Percentiles rank a stretch among this genome's conserved stretches.
Conservation (phyloP, 1,140 invertebrate species). For the Laupala kohalensis region DNA sequence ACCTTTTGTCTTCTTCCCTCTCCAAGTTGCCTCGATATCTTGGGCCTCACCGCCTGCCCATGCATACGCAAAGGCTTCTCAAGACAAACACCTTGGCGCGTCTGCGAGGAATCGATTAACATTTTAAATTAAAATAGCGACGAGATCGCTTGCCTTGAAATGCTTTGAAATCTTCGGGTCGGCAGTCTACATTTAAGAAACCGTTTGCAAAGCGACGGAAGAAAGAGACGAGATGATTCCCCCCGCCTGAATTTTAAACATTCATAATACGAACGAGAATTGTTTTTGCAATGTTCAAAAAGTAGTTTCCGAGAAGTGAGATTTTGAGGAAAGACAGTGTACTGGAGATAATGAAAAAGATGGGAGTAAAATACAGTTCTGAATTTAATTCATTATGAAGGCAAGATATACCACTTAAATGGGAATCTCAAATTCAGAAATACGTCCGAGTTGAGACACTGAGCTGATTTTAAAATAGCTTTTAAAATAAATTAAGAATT, state of each 20-base stretch:
- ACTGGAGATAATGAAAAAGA: neutral
- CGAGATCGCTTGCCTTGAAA: neutral
- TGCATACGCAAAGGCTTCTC: neutral
- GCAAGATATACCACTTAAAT: no score
- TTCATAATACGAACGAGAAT: neutral
- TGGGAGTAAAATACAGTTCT: neutral
- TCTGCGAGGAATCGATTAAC: neutral
- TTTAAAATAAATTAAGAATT: no score
- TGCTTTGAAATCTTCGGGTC: neutral
- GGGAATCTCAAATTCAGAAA: no score
- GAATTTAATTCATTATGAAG: no score
- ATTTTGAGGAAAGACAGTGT: neutral
- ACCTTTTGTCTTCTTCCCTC: neutral
- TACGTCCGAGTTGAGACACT: no score
- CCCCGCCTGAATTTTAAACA: neutral
- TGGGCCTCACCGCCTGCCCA: neutral
- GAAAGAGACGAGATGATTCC: neutral
- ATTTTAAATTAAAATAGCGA: neutral
- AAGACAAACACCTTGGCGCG: neutral
- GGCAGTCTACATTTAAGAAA: neutral
- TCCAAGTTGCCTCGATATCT: no score
- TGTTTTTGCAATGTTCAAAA: neutral
- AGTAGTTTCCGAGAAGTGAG: neutral
- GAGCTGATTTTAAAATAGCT: no score
- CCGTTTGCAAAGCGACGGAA: neutral